Percentiles rank a stretch among this genome's conserved stretches.
Evolutionary conservation across 2,888 invertebrate genomes (phyloP).

Genomic region (Tillus elongatus): DNA sequence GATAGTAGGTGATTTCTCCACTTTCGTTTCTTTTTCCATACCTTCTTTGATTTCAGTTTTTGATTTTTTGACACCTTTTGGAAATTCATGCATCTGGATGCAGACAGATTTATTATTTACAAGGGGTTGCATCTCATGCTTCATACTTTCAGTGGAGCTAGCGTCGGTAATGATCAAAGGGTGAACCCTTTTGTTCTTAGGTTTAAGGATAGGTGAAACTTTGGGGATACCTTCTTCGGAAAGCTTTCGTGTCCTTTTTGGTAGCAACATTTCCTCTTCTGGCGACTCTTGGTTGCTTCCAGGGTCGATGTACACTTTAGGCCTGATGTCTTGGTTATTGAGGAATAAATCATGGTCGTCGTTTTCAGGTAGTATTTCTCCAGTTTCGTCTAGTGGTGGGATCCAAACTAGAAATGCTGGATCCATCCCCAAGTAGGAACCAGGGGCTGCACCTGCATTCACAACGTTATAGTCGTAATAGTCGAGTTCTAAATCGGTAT

Average conservation of each 20-base stretch:
- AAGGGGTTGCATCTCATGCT: conserved; percentile 24
- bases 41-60: conserved; percentile 22
- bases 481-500: conserved; percentile 72
- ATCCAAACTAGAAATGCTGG: conserved; percentile 83
- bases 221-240: conserved; percentile 24
- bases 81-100: conserved; percentile 34
- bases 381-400: conserved; percentile 63
- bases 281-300: conserved; percentile 62
- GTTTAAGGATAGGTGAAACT: conserved; percentile 26
- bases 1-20: conserved; percentile 55
- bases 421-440: conserved; percentile 82
- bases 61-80: conserved; percentile 17
- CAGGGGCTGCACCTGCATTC: conserved; percentile 73
- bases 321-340: conserved; percentile 38
- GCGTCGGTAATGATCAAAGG: conserved; percentile 24
- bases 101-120: conserved; percentile 24
- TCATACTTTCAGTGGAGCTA: conserved; percentile 23
- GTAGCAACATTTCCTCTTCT: conserved; percentile 48
- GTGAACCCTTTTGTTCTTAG: conserved; percentile 25
- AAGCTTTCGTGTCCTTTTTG: conserved; percentile 26
- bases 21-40: conserved; percentile 56
- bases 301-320: conserved; percentile 45
- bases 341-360: conserved; percentile 46
- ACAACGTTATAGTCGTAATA: conserved; percentile 85
- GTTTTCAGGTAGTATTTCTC: conserved; percentile 54